These are phyloP conservation scores for Speoplatyrhinus poulsoni DNA, from an alignment of 2,113 vertebrate genomes.

Conservation along the genomic window DNA sequence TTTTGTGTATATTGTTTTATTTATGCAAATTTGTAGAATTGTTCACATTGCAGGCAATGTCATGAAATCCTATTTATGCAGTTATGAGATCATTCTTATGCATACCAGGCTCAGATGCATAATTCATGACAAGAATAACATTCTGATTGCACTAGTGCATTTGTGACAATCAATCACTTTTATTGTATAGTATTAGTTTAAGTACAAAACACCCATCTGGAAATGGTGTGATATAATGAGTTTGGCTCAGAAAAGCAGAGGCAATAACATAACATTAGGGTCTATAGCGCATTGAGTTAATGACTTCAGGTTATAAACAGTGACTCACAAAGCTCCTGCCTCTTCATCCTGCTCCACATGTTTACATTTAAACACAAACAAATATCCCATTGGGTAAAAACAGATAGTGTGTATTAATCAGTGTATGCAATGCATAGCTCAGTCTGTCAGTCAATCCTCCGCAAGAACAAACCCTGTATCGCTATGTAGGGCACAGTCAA, in stretches of 20 bases:
- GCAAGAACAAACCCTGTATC: too few species aligned
- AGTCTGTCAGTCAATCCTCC: conserved; percentile 13
- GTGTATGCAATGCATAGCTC: conserved; percentile 7
- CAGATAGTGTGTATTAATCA: neutral
- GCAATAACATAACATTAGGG: conserved; percentile 9
- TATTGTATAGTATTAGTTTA: conserved; percentile 53
- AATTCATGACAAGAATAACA: too few species aligned
- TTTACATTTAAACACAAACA: conserved; percentile 6
- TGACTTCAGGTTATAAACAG: conserved; percentile 6
- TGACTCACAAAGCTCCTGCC: neutral
- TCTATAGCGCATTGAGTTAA: conserved; percentile 21
- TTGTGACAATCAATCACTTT: conserved; percentile 28
- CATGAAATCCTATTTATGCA: too few species aligned
- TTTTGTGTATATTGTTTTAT: too few species aligned
- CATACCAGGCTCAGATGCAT: too few species aligned
- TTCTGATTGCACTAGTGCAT: neutral
- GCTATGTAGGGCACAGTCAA: too few species aligned
- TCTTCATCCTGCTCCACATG: neutral
- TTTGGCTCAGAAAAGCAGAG: conserved; percentile 13
- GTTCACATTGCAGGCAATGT: too few species aligned
- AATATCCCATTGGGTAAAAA: conserved; percentile 25
- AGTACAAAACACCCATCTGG: conserved; percentile 27
- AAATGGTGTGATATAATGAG: neutral
- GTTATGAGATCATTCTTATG: too few species aligned
- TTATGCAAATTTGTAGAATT: too few species aligned